Evolutionary conservation across 2,888 invertebrate species (phyloP), one percentile per base, ranked within the genome.

Genomic region (Cerastis rubricosa): DNA sequence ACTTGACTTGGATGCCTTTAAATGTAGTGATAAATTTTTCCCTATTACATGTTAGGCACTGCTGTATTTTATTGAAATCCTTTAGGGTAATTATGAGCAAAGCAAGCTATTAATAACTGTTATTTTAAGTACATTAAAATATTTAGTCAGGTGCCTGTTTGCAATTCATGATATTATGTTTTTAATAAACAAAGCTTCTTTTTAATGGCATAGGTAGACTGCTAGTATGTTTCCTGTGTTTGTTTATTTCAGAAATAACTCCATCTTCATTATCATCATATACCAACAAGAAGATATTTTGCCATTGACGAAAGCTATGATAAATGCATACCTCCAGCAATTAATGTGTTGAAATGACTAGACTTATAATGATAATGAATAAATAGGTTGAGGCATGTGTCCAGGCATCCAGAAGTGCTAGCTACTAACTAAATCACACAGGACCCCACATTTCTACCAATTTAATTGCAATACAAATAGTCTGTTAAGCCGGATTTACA

Each of bases 171-270:
- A 9, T 47, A 63, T 22, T 51, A 11, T 40, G 49, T 51, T 77
- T 70, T 7, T 49, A 49, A 35, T 43, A 19, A 59, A 22, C 9
- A 51, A 22, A 71, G 35, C 43, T 29, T 74, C 7, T 59, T 19
- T 29, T 35, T 35, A 43, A 22, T 65, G 57, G 35, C 35, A 59
- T 40, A 19, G 22, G 54, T 17, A 35, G 17, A 22, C 22, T 67
- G 25, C 45, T 66, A n/a, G 14, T 14, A n/a, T 49, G 17, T 59
- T 65, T 49, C 29, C 8, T 59, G 14, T 65, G 43, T 29, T 49
- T 40, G 64, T 76, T 76, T 40, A 77, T 67, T 73, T 73, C 19
- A 51, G 9, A 67, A 64, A 45, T 66, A 29, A 40, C 45, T 45
- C 9, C 25, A 29, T 45, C 43, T 43, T 25, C 35, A 57, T 22